Percentiles rank a stretch among this genome's conserved stretches.
Evolutionary conservation across 2,797 vertebrate species (phyloP).

Genomic region (Sebastes melanostomus): DNA sequence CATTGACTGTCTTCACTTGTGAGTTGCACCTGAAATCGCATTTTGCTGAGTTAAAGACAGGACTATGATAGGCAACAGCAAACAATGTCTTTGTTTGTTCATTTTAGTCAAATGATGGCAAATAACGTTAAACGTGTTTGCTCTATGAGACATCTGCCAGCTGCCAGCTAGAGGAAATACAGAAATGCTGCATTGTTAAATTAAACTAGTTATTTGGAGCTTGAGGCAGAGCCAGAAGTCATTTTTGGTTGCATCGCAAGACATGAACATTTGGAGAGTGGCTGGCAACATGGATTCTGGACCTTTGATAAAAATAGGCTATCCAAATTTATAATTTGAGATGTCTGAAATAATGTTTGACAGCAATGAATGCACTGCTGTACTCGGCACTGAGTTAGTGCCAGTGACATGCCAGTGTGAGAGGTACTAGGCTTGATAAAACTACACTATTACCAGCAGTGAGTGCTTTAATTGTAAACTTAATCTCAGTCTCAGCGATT

Average conservation of each 20-base stretch:
- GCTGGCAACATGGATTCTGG: neutral
- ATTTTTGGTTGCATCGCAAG: neutral
- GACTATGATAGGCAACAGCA: neutral
- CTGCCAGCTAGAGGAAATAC: neutral
- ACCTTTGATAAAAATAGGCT: neutral
- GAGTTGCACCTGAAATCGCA: neutral
- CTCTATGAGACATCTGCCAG: neutral
- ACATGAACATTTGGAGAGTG: neutral
- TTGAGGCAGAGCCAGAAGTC: neutral
- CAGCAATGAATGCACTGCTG: neutral
- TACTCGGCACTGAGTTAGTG: accelerated
- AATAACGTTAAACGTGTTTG: neutral
- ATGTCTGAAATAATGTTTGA: neutral
- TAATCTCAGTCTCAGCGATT: neutral
- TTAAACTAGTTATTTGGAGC: neutral
- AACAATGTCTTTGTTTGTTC: neutral
- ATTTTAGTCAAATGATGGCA: neutral
- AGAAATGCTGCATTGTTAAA: neutral
- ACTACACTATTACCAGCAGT: neutral
- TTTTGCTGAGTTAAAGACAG: neutral
- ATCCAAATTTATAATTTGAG: neutral
- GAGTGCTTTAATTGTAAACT: neutral
- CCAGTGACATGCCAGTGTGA: neutral
- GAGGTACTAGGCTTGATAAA: too few species aligned
- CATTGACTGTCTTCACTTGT: neutral